phyloP scores from a whole-genome alignment of 1,140 invertebrate genomes.

The Cyphomyrmex costatus region DNA sequence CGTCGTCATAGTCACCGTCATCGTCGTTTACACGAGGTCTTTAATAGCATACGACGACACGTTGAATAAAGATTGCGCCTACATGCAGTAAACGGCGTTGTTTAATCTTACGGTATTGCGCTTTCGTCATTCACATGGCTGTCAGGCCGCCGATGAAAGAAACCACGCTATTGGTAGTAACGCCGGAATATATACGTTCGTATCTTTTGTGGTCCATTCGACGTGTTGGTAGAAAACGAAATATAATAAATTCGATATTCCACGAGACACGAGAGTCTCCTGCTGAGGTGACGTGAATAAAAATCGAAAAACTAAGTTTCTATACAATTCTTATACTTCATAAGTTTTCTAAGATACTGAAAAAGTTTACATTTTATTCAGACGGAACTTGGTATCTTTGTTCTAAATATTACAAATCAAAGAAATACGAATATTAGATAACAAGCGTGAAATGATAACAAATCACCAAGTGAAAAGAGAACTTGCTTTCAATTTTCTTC shows the following conservation, averaged over 20 bases:
- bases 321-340: constrained; percentile 2
- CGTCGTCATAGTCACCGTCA: neutral
- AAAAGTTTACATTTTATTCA: neutral
- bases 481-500: neutral
- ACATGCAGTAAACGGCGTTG: constrained; percentile 12
- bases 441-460: constrained; percentile 3
- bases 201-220: constrained; percentile 2
- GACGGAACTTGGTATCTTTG: neutral
- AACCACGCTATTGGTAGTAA: constrained; percentile 2
- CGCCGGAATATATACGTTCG: neutral
- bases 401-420: neutral
- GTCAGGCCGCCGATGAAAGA: neutral
- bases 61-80: constrained; percentile 55
- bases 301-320: constrained; percentile 8
- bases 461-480: neutral
- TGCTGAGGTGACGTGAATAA: constrained; percentile 21
- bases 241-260: constrained; percentile 51
- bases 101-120: constrained; percentile 49
- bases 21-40: constrained; percentile 25
- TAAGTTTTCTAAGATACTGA: constrained; percentile 16
- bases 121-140: constrained; percentile 27
- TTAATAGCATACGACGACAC: constrained; percentile 41
- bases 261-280: neutral
- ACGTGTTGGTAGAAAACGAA: constrained; percentile 7
- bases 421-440: neutral